Evolutionary conservation across 2,888 invertebrate species (phyloP).

Genomic region (Atethmia centrago): DNA sequence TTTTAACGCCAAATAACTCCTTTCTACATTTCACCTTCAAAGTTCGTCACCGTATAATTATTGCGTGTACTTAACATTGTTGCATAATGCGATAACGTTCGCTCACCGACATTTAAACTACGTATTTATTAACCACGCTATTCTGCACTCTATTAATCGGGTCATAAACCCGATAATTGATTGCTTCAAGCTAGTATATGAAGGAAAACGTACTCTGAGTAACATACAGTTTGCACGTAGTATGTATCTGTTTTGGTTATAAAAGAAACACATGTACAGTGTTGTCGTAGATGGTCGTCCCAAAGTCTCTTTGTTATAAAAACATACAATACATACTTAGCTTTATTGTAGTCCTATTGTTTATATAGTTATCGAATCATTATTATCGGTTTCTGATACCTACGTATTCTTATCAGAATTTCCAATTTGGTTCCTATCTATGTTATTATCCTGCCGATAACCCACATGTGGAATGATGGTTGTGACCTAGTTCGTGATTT

Average conservation of each 20-base stretch:
- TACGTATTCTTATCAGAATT: constrained; percentile 18
- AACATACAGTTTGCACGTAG: constrained; percentile 19
- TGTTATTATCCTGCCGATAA: constrained; percentile 43
- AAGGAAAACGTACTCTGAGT: constrained; percentile 8
- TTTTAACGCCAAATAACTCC: neutral
- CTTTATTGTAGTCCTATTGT: constrained; percentile 32
- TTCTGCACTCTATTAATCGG: constrained; percentile 46
- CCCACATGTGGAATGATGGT: constrained; percentile 18
- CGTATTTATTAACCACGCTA: constrained; percentile 33
- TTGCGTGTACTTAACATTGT: constrained; percentile 28
- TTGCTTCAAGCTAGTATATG: constrained; percentile 17
- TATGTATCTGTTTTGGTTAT: constrained; percentile 40
- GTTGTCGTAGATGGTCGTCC: constrained; percentile 36
- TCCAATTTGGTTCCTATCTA: constrained; percentile 43
- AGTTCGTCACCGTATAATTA: constrained; percentile 42
- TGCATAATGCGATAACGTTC: constrained; percentile 53
- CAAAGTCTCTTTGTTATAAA: constrained; percentile 54
- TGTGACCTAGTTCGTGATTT: constrained; percentile 14
- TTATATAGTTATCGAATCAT: constrained; percentile 14
- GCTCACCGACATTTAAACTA: constrained; percentile 16
- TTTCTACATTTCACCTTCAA: constrained; percentile 35
- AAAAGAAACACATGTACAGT: constrained; percentile 52
- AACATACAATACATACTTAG: constrained; percentile 12
- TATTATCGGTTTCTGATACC: constrained; percentile 10
- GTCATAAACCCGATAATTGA: constrained; percentile 39